Evolutionary conservation across 2,888 invertebrate species (phyloP), one percentile per base, ranked within the genome.

Genomic region (Stegophylla sp.): DNA sequence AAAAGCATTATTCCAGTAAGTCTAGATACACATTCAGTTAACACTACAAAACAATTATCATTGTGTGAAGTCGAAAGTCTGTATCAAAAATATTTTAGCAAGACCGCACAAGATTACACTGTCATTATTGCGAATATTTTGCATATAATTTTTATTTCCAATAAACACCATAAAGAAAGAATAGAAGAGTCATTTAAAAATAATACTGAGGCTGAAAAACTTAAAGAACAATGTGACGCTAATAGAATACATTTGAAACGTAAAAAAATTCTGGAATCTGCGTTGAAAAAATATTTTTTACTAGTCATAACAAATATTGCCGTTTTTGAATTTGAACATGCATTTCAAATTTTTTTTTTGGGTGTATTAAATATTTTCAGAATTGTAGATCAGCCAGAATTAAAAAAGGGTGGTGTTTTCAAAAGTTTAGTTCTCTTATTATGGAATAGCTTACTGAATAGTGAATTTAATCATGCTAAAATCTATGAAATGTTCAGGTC

Each of bases 331-430:
- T 83, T 83, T 71, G 83, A 83, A 64, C 13, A 26, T 12, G 41
- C 75, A 13, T 83, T 83, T 41, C 81, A 82, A 64, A 67, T 83
- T 41, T 82, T 83, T 41, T 83, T 83, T 15, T 43, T 83, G 17
- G 75, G 83, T 71, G 81, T 82, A 17, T 41, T 83, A 34, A 83
- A 74, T 9, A 75, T 83, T 12, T 61, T 82, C 12, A 63, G 79
- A 41, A 67, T 79, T 28, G 59, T 73, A 12, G 82, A 82, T 12
- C 79, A 74, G 10, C 67, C 76, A 26, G 61, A 73, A n/a, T 66
- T 75, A 15, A 83, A 71, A 53, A 83, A 82, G 82, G 83, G 83
- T 4, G 81, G 82, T 1, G 63, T 83, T 10, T 83, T 83, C 23
- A 83, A 83, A 56, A 82, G 75, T 64, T 45, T 83, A 13, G 64